phyloP scores from a whole-genome alignment of 2,113 vertebrate genomes.

The Recurvirostra avosetta region DNA sequence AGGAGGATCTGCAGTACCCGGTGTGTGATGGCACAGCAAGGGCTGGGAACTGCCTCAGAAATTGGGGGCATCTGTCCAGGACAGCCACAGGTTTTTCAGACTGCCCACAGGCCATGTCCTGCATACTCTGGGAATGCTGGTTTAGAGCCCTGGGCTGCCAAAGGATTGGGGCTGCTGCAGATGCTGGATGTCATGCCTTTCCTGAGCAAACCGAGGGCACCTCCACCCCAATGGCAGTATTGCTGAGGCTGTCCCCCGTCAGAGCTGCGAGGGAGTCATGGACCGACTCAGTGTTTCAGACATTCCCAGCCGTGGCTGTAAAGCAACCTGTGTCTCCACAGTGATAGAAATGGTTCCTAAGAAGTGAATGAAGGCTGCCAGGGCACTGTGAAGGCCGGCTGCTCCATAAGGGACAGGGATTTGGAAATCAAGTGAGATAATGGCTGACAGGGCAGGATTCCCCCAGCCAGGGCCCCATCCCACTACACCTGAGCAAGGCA shows the following conservation, averaged over 20 bases:
- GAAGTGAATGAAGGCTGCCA: background rate
- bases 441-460: fast-evolving
- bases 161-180: background rate
- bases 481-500: background rate
- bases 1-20: background rate
- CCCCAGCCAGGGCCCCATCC: background rate
- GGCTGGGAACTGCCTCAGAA: background rate
- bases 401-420: background rate
- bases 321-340: background rate
- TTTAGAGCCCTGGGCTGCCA: background rate
- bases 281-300: background rate
- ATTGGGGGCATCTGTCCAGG: background rate
- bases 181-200: background rate
- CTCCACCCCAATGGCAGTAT: background rate
- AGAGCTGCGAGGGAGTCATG: background rate
- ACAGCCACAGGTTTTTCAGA: background rate
- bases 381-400: fast-evolving
- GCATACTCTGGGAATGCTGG: background rate
- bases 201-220: background rate
- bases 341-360: background rate
- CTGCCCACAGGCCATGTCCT: background rate
- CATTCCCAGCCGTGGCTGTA: background rate
- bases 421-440: background rate
- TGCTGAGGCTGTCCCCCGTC: background rate
- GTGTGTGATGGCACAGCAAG: background rate